A percentile compares a stretch with the other conserved stretches of the same genome.
phyloP scores from a whole-genome alignment of 2,113 vertebrate species.

The Oxygymnocypris stewartii region DNA sequence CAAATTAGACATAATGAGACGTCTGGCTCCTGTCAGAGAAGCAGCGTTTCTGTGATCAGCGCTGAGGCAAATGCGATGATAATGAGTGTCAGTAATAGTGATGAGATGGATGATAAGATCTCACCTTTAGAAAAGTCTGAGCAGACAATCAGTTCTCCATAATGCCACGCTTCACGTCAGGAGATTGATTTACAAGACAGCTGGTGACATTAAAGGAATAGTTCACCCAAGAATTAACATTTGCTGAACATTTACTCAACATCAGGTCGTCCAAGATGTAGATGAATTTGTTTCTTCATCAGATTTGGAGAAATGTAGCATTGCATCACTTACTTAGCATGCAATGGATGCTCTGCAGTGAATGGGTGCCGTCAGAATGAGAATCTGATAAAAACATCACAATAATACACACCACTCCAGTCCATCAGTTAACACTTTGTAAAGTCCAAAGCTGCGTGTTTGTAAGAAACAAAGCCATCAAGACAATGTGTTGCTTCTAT shows the following conservation, averaged over 20 bases:
- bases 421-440: background rate
- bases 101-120: slow-evolving; percentile 26
- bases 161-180: background rate
- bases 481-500: background rate
- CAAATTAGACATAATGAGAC: slow-evolving; percentile 31
- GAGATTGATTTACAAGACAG: background rate
- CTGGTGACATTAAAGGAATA: background rate
- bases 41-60: slow-evolving; percentile 1
- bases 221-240: background rate
- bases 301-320: background rate
- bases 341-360: background rate
- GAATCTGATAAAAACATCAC: background rate
- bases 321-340: too few relatives aligned
- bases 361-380: background rate
- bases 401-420: too few relatives aligned
- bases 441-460: background rate
- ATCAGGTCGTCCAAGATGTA: too few relatives aligned
- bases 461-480: background rate
- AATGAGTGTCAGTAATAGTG: slow-evolving; percentile 39
- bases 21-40: slow-evolving; percentile 34
- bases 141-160: slow-evolving; percentile 3
- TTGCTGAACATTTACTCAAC: background rate
- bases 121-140: slow-evolving; percentile 22
- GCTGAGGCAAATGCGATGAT: slow-evolving; percentile 28
- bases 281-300: background rate